Conservation (phyloP, 2,888 invertebrate species). For the Plebejus argus region DNA sequence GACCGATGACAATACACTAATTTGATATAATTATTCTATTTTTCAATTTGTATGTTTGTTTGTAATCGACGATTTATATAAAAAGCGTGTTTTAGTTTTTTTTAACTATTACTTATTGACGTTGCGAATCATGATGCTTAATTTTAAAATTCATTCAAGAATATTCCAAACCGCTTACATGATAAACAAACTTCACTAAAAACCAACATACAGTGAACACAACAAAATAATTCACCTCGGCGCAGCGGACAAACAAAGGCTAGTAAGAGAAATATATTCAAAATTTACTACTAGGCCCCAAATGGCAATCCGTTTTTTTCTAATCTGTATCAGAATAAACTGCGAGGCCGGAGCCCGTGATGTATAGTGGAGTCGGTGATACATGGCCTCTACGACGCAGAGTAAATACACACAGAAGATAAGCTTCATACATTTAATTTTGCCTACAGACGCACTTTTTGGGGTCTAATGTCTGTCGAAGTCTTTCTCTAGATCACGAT, state of each 20-base stretch:
- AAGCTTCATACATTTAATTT: neutral
- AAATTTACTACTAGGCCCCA: constrained; percentile 25
- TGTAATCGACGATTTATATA: no score
- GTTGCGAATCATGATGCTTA: no score
- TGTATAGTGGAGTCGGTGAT: constrained; percentile 13
- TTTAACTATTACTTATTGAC: no score
- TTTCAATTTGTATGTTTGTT: no score
- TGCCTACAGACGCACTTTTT: neutral
- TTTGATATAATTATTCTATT: no score
- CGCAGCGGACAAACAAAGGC: neutral
- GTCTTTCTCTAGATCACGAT: neutral
- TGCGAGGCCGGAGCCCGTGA: constrained; percentile 25
- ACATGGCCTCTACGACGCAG: neutral
- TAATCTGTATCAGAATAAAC: constrained; percentile 30
- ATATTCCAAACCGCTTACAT: neutral
- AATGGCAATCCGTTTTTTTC: constrained; percentile 22
- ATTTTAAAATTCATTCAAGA: no score
- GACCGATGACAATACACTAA: no score
- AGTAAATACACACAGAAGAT: neutral
- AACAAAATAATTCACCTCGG: neutral
- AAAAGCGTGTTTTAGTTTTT: no score
- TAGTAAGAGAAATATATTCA: constrained; percentile 28
- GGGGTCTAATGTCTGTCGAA: neutral
- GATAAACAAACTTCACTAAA: neutral
- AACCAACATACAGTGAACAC: neutral